Conservation (phyloP, 2,888 invertebrate genomes). For the Cetonia aurata region DNA sequence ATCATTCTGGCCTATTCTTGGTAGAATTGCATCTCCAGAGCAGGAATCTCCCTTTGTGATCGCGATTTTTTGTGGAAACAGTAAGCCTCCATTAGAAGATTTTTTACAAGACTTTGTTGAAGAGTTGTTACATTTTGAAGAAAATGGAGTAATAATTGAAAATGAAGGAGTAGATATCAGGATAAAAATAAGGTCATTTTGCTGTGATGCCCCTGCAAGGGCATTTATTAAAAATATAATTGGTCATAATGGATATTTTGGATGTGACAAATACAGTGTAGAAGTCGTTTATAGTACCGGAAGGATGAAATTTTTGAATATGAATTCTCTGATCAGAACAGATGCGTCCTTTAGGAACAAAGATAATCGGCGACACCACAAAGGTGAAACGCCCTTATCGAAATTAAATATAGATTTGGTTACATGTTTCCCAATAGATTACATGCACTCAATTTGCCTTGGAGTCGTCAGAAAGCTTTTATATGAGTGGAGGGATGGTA, state of each 20-base stretch:
- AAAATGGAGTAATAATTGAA: conserved; percentile 7
- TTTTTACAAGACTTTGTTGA: conserved; percentile 6
- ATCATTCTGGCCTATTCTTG: conserved; percentile 50
- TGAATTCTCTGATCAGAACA: conserved; percentile 47
- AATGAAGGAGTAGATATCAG: conserved; percentile 10
- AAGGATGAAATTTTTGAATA: conserved; percentile 49
- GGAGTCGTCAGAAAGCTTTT: conserved; percentile 50
- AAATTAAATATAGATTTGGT: conserved; percentile 48
- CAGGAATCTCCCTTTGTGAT: conserved; percentile 17
- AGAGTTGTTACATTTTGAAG: background rate
- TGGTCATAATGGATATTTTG: conserved; percentile 48
- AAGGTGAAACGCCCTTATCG: conserved; percentile 47
- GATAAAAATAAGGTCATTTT: conserved; percentile 22
- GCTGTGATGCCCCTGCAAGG: conserved; percentile 53
- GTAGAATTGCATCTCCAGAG: conserved; percentile 40
- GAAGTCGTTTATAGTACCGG: conserved; percentile 48
- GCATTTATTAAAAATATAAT: conserved; percentile 49
- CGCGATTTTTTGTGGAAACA: conserved; percentile 21
- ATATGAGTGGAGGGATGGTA: conserved; percentile 44
- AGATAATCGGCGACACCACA: conserved; percentile 50
- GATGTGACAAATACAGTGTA: conserved; percentile 48
- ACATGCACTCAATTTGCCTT: conserved; percentile 51
- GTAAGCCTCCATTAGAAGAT: conserved; percentile 17
- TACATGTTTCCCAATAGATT: conserved; percentile 50
- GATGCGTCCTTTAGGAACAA: conserved; percentile 48